Evolutionary conservation across 2,113 vertebrate species (phyloP), one percentile per base, ranked within the genome.

Genomic region (Meleagris gallopavo): DNA sequence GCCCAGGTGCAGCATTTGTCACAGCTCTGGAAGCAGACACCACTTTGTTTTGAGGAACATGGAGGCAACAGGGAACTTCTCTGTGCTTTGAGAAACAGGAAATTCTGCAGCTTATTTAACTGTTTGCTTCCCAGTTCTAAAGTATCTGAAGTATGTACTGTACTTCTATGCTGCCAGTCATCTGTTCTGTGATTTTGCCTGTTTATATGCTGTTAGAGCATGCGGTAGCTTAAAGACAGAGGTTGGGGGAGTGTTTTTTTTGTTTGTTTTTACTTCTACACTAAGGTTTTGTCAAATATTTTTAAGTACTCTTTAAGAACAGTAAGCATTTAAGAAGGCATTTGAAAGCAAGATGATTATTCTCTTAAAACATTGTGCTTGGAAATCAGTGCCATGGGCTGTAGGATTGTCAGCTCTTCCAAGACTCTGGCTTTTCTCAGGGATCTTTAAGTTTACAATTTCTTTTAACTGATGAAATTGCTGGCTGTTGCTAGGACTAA

Each of bases 121-220:
- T 66, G 50, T 83, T 81, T 83, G 60, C 76, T 69, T 95, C 55
- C 30, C 50, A 55, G 1, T 83, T 94, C 69, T 58, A 1, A 55
- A 86, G 60, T 54, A 57, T 76, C 16, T 79, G 34, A 75, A 58
- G 66, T 87, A 92, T 93, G 82, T 90, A 85, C 15, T 85, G 74
- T 54, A 24, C 41, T 89, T 60, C 38, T 64, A 60, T 60, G 50
- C 79, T 95, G 93, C 82, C 91, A 93, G 43, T 36, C 83, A 87
- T 60, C 78, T 91, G 82, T 92, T 87, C 93, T 86, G 69, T 92
- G 75, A 89, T 95, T 88, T 57, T 74, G 52, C 65, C 36, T 72
- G 55, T 94, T 75, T 94, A 48, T 89, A n/a, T 89, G 87, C 64
- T 69, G 43, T 72, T 48, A 91, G 82, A 90, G 60, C 55, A 71